Conservation (phyloP, 2,113 vertebrate genomes). For the Dendrocopos noguchii region DNA sequence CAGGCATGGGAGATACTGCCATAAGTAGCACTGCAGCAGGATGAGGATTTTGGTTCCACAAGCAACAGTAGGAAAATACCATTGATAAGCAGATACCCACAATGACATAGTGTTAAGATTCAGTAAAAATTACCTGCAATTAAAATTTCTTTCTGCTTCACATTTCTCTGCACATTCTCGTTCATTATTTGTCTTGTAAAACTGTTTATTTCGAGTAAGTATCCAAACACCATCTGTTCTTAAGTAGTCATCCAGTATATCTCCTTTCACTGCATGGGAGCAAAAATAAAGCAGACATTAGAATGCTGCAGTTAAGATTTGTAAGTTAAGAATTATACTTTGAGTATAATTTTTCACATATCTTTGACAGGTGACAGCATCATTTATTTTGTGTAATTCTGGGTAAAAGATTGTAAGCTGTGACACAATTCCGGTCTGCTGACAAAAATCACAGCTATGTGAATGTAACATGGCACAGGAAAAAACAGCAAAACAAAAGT, state of each 20-base stretch:
- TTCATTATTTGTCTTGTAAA: constrained; percentile 8
- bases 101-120: not conserved
- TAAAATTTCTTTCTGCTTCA: constrained; percentile 70
- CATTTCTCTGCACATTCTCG: constrained; percentile 71
- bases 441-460: not conserved
- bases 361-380: not conserved
- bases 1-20: not conserved
- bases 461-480: not conserved
- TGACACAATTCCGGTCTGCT: not conserved
- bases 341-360: not conserved
- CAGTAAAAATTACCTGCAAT: constrained; percentile 73
- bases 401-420: not conserved
- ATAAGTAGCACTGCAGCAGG: not conserved
- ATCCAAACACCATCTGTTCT: constrained; percentile 76
- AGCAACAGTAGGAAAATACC: not conserved
- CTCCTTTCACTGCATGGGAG: constrained; percentile 62
- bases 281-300: not conserved
- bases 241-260: constrained; percentile 66
- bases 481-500: not conserved
- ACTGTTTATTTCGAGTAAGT: not conserved
- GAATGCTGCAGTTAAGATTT: not conserved
- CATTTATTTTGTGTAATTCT: not conserved
- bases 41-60: not conserved
- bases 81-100: not conserved
- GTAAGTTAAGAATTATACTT: not conserved